These are phyloP conservation scores for Fulmarus glacialis DNA, from an alignment of 2,113 vertebrate species.

Conservation along the genomic window DNA sequence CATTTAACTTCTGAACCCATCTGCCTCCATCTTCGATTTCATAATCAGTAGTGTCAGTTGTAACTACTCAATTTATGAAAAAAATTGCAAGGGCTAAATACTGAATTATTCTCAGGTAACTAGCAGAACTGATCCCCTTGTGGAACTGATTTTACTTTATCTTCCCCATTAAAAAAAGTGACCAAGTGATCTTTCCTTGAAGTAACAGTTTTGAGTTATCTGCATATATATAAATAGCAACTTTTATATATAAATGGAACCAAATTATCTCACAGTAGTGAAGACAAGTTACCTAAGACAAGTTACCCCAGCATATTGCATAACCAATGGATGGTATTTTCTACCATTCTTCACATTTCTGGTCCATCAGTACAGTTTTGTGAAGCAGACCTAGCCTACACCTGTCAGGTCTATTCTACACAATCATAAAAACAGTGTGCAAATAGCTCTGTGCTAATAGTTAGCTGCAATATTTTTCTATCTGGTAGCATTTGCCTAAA, in stretches of 20 bases:
- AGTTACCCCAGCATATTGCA: neutral
- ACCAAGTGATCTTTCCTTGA: neutral
- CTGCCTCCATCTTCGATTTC: neutral
- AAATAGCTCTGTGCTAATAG: neutral
- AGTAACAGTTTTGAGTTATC: neutral
- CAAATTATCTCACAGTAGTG: accelerated
- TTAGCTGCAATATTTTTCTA: neutral
- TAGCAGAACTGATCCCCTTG: neutral
- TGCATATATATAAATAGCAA: neutral
- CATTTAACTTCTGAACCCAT: neutral
- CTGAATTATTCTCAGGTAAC: neutral
- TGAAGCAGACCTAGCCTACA: neutral
- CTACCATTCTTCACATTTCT: neutral
- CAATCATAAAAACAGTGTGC: neutral
- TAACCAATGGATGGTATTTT: neutral
- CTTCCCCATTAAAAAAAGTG: neutral
- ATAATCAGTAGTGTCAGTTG: neutral
- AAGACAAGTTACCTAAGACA: neutral
- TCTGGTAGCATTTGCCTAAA: neutral
- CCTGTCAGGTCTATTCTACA: neutral
- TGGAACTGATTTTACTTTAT: neutral
- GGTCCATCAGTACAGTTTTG: neutral
- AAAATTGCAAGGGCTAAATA: neutral
- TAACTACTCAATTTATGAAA: neutral
- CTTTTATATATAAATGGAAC: neutral